Evolutionary conservation across 2,113 vertebrate species (phyloP).

Genomic region (Anolis carolinensis): DNA sequence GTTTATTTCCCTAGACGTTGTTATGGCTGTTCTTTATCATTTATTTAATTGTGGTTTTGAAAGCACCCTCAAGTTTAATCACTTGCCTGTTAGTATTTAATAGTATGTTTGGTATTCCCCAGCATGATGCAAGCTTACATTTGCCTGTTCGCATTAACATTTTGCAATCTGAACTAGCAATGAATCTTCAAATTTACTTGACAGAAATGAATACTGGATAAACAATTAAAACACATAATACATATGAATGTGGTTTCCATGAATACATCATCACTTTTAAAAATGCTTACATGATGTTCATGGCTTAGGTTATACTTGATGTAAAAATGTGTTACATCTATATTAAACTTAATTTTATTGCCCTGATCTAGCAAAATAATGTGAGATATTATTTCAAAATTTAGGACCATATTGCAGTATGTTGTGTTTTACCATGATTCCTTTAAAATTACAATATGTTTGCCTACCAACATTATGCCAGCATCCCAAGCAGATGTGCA

Average conservation of each 20-base stretch:
- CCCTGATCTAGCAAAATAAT: no score
- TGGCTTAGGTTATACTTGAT: not conserved
- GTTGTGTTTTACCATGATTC: not conserved
- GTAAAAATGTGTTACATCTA: not conserved
- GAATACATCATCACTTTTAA: not conserved
- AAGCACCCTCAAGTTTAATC: conserved; percentile 42
- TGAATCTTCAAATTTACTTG: conserved; percentile 43
- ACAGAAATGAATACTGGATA: conserved; percentile 32
- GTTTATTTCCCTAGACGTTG: not conserved
- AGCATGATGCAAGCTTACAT: conserved; percentile 26
- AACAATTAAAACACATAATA: not conserved
- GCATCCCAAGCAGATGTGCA: not conserved
- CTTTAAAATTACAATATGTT: not conserved
- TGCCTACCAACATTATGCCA: not conserved
- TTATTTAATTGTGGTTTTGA: conserved; percentile 39
- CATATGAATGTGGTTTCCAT: not conserved
- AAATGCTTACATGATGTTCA: not conserved
- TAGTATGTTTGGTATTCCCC: conserved; percentile 47
- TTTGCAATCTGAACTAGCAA: conserved; percentile 30
- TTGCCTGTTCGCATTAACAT: conserved; percentile 59
- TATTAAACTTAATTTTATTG: not conserved
- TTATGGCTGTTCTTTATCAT: conserved; percentile 19
- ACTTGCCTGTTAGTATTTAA: conserved; percentile 60
- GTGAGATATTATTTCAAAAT: not conserved
- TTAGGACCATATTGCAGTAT: not conserved